These are phyloP conservation scores for Anomalospiza imberbis DNA, from an alignment of 2,797 vertebrate genomes.

Conservation along the genomic window DNA sequence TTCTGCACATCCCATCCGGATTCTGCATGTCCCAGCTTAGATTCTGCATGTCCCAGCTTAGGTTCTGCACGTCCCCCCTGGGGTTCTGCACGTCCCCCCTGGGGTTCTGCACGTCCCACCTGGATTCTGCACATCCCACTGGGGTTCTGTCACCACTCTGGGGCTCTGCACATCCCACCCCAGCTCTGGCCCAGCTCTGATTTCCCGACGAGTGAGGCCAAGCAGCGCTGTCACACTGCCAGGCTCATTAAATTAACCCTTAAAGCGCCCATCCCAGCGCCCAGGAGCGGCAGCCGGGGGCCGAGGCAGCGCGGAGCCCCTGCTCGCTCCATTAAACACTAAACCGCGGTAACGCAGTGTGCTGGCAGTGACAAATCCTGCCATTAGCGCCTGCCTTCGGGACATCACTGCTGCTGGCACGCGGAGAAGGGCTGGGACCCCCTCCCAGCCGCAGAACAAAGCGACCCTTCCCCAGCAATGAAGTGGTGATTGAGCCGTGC, in stretches of 20 bases:
- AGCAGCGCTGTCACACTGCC: rapidly evolving
- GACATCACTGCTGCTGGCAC: background rate
- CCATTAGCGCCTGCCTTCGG: background rate
- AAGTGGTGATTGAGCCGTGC: background rate
- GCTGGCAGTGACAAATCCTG: constrained; percentile 36
- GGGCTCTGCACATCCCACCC: background rate
- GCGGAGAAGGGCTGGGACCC: background rate
- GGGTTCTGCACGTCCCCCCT: background rate
- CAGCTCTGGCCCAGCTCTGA: background rate
- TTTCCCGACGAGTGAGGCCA: background rate
- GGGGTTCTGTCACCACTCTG: background rate
- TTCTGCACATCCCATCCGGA: too few species aligned
- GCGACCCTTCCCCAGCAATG: background rate
- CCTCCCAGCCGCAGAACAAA: background rate
- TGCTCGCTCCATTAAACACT: constrained; percentile 21
- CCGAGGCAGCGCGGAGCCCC: background rate
- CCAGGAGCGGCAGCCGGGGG: rapidly evolving
- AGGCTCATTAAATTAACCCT: background rate
- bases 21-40: too few species aligned
- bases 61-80: background rate
- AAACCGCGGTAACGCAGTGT: background rate
- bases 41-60: background rate
- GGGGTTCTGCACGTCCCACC: background rate
- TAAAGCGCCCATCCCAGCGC: rapidly evolving
- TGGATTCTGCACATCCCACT: too few species aligned